Conservation (phyloP, 2,888 invertebrate genomes). For the Elmis aenea region DNA sequence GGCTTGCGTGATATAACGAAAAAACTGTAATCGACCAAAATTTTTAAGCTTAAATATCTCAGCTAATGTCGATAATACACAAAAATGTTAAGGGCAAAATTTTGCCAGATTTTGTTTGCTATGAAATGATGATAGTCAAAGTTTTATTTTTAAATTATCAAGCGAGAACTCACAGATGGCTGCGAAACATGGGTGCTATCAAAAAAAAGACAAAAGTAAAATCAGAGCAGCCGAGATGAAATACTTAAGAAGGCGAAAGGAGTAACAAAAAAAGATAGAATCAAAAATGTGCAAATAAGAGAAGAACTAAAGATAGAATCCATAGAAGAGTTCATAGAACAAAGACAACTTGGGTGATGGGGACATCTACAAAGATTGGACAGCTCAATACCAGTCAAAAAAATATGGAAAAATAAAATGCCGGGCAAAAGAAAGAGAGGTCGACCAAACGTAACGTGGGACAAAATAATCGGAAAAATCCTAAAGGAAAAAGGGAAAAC, state of each 20-base stretch:
- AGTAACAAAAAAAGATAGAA: not conserved
- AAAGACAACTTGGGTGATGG: not conserved
- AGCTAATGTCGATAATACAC: too few species aligned
- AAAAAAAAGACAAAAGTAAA: conserved; percentile 4
- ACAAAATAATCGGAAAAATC: not conserved
- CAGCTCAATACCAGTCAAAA: not conserved
- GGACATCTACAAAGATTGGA: not conserved
- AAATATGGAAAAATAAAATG: not conserved
- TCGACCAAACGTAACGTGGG: not conserved
- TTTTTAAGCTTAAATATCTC: too few species aligned
- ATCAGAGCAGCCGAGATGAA: conserved; percentile 4
- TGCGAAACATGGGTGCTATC: conserved; percentile 5
- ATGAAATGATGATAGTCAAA: too few species aligned
- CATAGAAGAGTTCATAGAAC: not conserved
- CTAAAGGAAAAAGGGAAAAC: not conserved
- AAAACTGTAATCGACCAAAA: too few species aligned
- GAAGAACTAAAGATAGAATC: not conserved
- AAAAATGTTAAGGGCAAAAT: too few species aligned
- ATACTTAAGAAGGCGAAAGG: conserved; percentile 4
- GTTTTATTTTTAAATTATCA: too few species aligned
- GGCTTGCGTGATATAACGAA: too few species aligned
- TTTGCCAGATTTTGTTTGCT: too few species aligned
- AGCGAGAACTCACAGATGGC: conserved; percentile 1
- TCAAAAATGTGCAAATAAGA: not conserved
- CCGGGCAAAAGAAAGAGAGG: not conserved